These are phyloP conservation scores for Geothlypis trichas DNA, from an alignment of 2,113 vertebrate genomes.

Conservation along the genomic window DNA sequence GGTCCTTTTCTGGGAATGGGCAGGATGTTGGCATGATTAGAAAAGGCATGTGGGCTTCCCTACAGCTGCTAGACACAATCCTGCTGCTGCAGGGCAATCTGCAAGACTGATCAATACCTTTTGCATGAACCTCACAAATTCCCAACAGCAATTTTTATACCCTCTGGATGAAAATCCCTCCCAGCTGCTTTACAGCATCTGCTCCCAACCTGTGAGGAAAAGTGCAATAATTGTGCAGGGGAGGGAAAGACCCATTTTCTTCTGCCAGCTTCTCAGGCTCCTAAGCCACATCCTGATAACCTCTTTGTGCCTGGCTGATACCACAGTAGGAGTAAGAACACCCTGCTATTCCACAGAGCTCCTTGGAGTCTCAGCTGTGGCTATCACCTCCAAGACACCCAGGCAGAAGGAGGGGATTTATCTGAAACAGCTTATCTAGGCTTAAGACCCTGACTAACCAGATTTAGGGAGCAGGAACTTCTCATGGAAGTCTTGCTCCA, in stretches of 20 bases:
- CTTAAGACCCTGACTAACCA: not conserved
- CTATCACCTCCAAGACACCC: not conserved
- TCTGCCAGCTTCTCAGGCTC: not conserved
- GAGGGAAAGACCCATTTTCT: not conserved
- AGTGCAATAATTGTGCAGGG: not conserved
- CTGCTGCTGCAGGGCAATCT: not conserved
- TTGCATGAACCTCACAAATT: not conserved
- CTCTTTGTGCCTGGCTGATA: not conserved
- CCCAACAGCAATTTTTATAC: not conserved
- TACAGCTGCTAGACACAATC: not conserved
- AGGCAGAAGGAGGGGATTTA: not conserved
- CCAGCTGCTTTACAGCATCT: not conserved
- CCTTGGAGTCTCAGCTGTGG: not conserved
- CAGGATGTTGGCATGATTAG: not conserved
- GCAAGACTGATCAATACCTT: not conserved
- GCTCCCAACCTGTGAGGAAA: not conserved
- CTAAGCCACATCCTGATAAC: not conserved
- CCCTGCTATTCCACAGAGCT: not conserved
- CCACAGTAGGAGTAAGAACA: not conserved
- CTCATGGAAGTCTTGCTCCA: not conserved
- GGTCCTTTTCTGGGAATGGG: not conserved
- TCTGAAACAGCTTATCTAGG: not conserved
- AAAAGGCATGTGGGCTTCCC: not conserved
- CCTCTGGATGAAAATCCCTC: not conserved
- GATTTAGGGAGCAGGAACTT: not conserved